Conservation (phyloP, 2,113 vertebrate genomes). For the Clupea harengus region DNA sequence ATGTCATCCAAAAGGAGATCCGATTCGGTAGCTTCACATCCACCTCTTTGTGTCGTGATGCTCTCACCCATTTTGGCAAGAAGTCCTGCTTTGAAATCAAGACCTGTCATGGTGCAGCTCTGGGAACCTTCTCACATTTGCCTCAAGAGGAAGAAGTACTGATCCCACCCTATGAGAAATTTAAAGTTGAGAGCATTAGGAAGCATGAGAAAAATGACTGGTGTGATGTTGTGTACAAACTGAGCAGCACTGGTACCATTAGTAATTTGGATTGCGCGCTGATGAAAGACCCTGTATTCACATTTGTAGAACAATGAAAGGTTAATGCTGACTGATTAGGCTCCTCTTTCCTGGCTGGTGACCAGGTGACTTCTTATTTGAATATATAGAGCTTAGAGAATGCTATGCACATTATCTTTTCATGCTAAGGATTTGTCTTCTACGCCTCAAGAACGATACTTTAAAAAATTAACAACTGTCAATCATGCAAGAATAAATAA, state of each 20-base stretch:
- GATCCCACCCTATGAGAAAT: neutral
- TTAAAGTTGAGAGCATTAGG: neutral
- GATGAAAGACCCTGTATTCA: neutral
- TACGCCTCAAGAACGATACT: too few species aligned
- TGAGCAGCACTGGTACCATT: neutral
- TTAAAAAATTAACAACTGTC: too few species aligned
- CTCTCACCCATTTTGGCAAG: neutral
- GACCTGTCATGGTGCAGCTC: neutral
- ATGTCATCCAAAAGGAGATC: neutral
- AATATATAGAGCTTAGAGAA: too few species aligned
- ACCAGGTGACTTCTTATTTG: too few species aligned
- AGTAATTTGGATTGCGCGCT: neutral
- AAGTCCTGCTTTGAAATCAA: neutral
- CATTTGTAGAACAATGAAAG: too few species aligned
- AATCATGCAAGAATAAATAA: too few species aligned
- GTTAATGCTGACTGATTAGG: too few species aligned
- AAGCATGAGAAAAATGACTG: neutral
- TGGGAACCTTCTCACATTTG: neutral
- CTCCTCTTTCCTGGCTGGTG: too few species aligned
- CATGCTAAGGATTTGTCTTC: too few species aligned
- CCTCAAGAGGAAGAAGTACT: neutral
- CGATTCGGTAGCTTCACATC: neutral
- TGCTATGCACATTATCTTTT: too few species aligned
- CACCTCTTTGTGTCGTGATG: neutral
- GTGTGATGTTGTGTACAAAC: neutral